Evolutionary conservation across 2,888 invertebrate genomes (phyloP), one percentile per base, ranked within the genome.

Genomic region (Temnothorax ravouxi): DNA sequence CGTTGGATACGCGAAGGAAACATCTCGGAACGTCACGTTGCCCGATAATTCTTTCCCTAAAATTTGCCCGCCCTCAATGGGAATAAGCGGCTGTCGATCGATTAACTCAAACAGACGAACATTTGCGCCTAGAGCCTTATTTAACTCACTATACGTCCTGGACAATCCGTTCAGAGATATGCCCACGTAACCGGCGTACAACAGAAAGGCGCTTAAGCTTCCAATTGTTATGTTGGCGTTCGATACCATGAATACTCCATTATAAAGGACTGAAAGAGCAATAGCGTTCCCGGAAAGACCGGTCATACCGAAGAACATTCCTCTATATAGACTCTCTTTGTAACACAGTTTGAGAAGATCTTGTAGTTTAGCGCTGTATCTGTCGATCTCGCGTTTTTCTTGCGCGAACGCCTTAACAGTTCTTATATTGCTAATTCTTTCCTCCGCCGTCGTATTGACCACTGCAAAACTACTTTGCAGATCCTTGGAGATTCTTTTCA

Each of bases 181-280:
- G 15, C 98, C 99, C 21, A 99, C 98, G 92, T 99, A 99, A 0
- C 98, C 98, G 0, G 99, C 99, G 93, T 99, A 99, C 18, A 99
- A 95, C 15, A 99, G 96, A 95, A 99, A 99, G 0, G 99, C 98
- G 0, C 99, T 99, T 25, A 99, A 96, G 87, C 97, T 97, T 6
- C 99, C 99, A 18, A 99, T 97, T 0, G 97, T 97, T 83, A 98
- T 95, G 29, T 97, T 95, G 62, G 97, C 96, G 1, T 97, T 96
- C 0, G 98, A 96, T 50, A 99, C 98, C 97, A 99, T 97, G 3
- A 97, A 96, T 0, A 99, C 99, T 0, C 99, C 99, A 92, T 98
- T 98, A 95, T 99, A 99, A 1, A 99, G 96, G 18, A 99, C 99
- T 3, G 98, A 97, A 86, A 99, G 96, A 88, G 99, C 97, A 86